phyloP scores from a whole-genome alignment of 2,113 vertebrate species.

The Chamaetylas fuelleborni region DNA sequence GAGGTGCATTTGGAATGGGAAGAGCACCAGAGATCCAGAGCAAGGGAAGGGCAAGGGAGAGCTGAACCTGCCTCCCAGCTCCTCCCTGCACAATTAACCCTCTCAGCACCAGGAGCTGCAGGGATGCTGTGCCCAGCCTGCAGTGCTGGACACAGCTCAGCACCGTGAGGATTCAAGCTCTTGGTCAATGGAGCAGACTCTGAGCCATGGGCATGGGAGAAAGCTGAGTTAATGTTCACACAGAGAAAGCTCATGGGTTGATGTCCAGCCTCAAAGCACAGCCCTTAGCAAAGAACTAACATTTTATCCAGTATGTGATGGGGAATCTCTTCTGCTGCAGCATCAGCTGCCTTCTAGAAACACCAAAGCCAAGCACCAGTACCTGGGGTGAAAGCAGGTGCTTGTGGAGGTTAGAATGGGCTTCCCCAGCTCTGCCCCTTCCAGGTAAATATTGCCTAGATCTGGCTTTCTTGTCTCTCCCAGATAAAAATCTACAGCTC shows the following conservation, averaged over 20 bases:
- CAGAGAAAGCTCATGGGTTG: background rate
- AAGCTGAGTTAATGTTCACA: background rate
- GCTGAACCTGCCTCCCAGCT: background rate
- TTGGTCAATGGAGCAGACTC: background rate
- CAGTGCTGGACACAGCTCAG: rapidly evolving
- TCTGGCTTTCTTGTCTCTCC: background rate
- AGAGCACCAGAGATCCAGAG: background rate
- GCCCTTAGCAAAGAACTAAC: background rate
- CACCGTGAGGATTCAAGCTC: rapidly evolving
- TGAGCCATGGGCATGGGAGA: background rate
- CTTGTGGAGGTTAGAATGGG: background rate
- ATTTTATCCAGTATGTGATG: background rate
- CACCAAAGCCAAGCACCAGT: background rate
- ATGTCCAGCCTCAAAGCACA: background rate
- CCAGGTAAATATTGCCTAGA: background rate
- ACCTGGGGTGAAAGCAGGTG: background rate
- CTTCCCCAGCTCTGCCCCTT: background rate
- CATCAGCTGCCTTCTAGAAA: background rate
- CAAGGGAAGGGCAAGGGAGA: background rate
- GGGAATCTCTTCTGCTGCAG: background rate
- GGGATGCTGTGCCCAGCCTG: background rate
- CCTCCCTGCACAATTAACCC: background rate
- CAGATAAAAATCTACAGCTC: background rate
- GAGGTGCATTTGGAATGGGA: rapidly evolving
- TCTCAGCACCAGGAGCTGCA: background rate